Conservation (phyloP, 2,113 vertebrate genomes). For the Muscicapa adusta region DNA sequence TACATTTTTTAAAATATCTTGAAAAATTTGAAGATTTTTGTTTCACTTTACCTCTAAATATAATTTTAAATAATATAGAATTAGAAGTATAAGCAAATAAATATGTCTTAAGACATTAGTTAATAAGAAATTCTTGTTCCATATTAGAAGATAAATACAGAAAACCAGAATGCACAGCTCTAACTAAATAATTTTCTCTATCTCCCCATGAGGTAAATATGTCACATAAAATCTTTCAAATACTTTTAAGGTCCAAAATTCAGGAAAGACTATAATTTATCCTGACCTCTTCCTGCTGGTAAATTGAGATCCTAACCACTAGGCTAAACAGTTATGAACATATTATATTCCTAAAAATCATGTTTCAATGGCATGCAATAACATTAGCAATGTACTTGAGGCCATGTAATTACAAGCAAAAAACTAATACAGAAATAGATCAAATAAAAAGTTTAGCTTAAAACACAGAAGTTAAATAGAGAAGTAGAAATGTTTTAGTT, state of each 20-base stretch:
- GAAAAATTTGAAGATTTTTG: neutral
- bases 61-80: neutral
- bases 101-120: neutral
- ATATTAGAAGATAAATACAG: neutral
- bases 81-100: neutral
- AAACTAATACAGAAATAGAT: neutral
- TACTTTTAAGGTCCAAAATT: neutral
- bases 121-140: neutral
- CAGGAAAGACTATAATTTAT: neutral
- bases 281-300: neutral
- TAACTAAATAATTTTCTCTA: neutral
- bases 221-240: neutral
- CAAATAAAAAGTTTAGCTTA: neutral
- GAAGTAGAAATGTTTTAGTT: neutral
- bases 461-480: neutral
- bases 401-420: neutral
- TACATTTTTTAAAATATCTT: neutral
- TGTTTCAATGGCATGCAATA: neutral
- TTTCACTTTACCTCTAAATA: neutral
- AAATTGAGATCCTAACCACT: neutral
- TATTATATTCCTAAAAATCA: neutral
- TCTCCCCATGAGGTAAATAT: neutral
- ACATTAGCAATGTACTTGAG: neutral
- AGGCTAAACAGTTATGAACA: neutral
- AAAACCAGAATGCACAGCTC: neutral